Conservation (phyloP, 2,797 vertebrate genomes). For the Carapus acus region DNA sequence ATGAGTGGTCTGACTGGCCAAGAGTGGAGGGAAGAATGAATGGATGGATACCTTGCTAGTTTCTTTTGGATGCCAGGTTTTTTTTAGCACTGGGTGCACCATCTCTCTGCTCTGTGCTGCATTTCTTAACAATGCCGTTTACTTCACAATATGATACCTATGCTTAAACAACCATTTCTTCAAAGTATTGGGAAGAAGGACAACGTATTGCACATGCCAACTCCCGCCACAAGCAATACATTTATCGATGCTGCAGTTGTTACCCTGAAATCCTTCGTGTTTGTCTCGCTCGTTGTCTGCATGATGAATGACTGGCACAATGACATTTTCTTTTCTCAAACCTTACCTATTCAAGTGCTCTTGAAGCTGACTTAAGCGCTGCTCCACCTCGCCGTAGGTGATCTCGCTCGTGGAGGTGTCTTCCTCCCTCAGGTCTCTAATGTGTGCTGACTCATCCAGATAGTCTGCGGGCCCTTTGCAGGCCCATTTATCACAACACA, state of each 20-base stretch:
- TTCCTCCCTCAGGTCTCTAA: constrained; percentile 76
- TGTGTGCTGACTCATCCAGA: constrained; percentile 75
- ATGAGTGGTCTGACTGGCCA: too few relatives aligned
- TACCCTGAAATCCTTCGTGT: too few relatives aligned
- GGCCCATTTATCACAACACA: constrained; percentile 78
- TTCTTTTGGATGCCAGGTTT: constrained; percentile 38
- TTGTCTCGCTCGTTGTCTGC: too few relatives aligned
- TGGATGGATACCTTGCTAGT: constrained; percentile 37
- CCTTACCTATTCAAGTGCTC: constrained; percentile 94
- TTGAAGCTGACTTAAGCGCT: constrained; percentile 92
- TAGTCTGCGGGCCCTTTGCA: constrained; percentile 69
- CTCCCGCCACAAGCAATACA: too few relatives aligned
- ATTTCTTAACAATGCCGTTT: background rate
- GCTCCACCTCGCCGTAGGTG: constrained; percentile 93
- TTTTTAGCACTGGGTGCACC: constrained; percentile 52
- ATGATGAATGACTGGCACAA: background rate
- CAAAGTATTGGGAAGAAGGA: too few relatives aligned
- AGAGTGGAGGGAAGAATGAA: background rate
- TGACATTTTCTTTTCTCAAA: constrained; percentile 4
- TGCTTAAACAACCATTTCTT: too few relatives aligned
- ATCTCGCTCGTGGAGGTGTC: constrained; percentile 89
- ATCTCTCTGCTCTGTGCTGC: constrained; percentile 19
- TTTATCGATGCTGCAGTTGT: too few relatives aligned
- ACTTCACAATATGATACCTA: too few relatives aligned
- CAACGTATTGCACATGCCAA: too few relatives aligned